phyloP scores from a whole-genome alignment of 2,113 vertebrate species.

The Corythoichthys haematopterus region DNA sequence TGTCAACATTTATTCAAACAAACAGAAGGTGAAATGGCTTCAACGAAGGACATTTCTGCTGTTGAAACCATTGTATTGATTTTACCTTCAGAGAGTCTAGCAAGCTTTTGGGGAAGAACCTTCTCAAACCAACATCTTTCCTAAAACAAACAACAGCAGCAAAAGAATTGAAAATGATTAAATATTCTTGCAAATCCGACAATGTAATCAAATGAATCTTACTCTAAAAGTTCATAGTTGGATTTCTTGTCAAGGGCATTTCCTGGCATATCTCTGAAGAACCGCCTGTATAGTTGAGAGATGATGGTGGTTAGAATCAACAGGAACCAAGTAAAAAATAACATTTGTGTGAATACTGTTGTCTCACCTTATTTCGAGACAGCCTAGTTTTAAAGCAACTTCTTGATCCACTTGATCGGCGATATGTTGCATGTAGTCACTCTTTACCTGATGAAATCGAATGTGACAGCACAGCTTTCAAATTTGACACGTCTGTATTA shows the following conservation, averaged over 20 bases:
- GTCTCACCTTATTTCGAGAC: constrained; percentile 94
- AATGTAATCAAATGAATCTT: constrained; percentile 61
- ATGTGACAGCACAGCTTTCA: not conserved
- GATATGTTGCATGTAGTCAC: constrained; percentile 93
- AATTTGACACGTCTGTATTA: not conserved
- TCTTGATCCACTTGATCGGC: constrained; percentile 97
- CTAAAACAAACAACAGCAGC: constrained; percentile 57
- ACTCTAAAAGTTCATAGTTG: constrained; percentile 98
- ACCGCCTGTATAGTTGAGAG: constrained; percentile 76
- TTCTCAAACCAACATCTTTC: constrained; percentile 95
- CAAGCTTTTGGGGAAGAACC: constrained; percentile 96
- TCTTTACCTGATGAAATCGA: constrained; percentile 83
- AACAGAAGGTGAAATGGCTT: constrained; percentile 3
- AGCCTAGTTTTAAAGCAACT: constrained; percentile 94
- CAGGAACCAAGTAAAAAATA: not conserved
- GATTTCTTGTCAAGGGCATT: constrained; percentile 98
- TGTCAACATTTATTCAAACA: constrained; percentile 16
- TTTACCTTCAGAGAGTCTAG: constrained; percentile 98
- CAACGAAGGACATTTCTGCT: not conserved
- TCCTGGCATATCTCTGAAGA: constrained; percentile 95
- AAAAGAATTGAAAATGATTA: not conserved
- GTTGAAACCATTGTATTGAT: not conserved
- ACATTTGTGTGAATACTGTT: not conserved
- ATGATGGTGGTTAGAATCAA: constrained; percentile 5
- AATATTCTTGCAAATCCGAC: constrained; percentile 3